Evolutionary conservation across 2,797 vertebrate genomes (phyloP).

Genomic region (Anisognathus igniventris): DNA sequence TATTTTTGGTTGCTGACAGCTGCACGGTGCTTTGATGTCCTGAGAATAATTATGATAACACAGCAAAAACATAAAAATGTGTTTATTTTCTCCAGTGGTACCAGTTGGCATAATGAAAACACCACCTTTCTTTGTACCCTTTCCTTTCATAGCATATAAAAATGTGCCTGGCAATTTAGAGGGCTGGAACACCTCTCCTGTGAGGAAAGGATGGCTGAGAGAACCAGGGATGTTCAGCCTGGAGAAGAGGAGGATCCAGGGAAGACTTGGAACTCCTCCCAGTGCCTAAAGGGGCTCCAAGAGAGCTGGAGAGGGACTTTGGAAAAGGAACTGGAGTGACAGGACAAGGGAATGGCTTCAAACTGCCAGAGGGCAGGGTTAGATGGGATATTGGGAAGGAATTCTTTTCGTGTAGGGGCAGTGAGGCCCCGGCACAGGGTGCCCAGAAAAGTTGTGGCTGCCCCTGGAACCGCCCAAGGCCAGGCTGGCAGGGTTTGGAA

Average conservation of each 20-base stretch:
- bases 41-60: neutral
- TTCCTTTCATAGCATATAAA: neutral
- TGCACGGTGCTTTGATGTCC: neutral
- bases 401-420: fast-evolving
- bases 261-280: neutral
- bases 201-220: neutral
- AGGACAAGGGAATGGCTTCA: neutral
- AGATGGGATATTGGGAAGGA: neutral
- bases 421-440: neutral
- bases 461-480: neutral
- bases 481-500: fast-evolving
- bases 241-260: neutral
- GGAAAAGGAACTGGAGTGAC: neutral
- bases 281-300: neutral
- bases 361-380: neutral
- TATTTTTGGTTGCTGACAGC: neutral
- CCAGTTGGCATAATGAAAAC: neutral
- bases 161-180: neutral
- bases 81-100: neutral
- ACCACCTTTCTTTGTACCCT: neutral
- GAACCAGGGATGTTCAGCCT: neutral
- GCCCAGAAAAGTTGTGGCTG: too few relatives aligned
- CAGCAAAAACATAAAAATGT: neutral
- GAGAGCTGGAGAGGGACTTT: neutral
- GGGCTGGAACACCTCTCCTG: neutral